Base-by-base conservation (phyloP, 2,113 vertebrate species). In the Alethe castanea region DNA sequence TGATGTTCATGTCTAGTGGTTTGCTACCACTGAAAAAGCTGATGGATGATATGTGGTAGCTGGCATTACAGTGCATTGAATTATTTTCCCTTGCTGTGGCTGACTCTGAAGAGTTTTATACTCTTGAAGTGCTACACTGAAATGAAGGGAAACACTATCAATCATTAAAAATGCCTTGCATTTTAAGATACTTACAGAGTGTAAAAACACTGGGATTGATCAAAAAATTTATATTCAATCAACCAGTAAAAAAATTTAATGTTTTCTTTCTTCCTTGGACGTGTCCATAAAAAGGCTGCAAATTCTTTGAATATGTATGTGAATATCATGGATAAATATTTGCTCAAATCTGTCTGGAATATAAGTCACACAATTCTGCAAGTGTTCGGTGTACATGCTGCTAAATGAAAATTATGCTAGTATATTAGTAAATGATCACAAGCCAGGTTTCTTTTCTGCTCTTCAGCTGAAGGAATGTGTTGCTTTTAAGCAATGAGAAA, bases 1-100 rank as follows among this genome's bases (percentile, higher is more conserved):
- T 91, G 81, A 90, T 90, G 73, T 85, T 95, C 81, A 44, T 93
- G 61, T 92, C 81, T 91, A 61, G 59, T 66, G 56, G 45, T 80
- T 85, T 94, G 66, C 42, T 92, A n/a, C 33, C 36, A 24, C 19
- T 62, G 40, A 42, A 90, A 64, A n/a, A 54, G 11, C 25, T 69
- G 70, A 89, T 87, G 53, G 81, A 91, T 89, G 77, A 79, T 76
- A 77, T 57, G 62, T 61, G 24, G 45, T 87, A 90, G 45, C 42
- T 85, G 62, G 24, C 35, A 69, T 84, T 78, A 72, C 0, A 10
- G 25, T 15, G 11, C 45, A 44, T 16, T 69, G 84, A 95, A 91
- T 85, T 89, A 74, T 80, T 86, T 81, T 88, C 64, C 22, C 33
- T 84, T 81, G 23, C 26, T 47, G 42, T 52, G 52, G 6, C 44